Conservation (phyloP, 2,113 vertebrate species). For the Picathartes gymnocephalus region DNA sequence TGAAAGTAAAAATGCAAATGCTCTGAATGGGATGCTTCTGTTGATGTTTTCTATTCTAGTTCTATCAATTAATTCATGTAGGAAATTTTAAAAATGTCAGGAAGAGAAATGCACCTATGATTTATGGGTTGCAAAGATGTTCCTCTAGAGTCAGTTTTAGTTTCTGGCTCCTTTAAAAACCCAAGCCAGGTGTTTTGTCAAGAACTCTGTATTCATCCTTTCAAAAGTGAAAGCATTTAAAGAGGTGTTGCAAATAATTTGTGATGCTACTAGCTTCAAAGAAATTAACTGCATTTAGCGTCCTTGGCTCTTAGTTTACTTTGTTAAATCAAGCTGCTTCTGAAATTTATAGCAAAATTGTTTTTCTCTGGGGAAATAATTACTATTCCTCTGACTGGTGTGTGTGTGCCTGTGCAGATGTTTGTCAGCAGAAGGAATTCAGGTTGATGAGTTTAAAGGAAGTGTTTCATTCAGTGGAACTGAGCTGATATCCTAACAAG, state of each 20-base stretch:
- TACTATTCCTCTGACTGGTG: constrained; percentile 43
- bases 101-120: neutral
- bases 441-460: neutral
- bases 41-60: neutral
- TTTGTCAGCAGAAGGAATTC: constrained; percentile 53
- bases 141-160: neutral
- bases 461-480: neutral
- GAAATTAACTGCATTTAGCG: constrained; percentile 43
- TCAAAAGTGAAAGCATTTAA: constrained; percentile 24
- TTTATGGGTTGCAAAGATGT: neutral
- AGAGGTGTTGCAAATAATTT: constrained; percentile 41
- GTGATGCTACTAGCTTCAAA: constrained; percentile 24
- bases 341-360: constrained; percentile 65
- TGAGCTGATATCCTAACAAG: neutral
- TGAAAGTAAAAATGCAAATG: neutral
- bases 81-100: neutral
- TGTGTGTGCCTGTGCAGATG: neutral
- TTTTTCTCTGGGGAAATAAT: constrained; percentile 70
- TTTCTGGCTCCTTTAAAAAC: neutral
- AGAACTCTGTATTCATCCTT: neutral
- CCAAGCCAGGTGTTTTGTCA: neutral
- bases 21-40: neutral
- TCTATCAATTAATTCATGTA: neutral
- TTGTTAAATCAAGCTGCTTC: constrained; percentile 65
- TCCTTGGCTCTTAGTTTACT: constrained; percentile 54